These are phyloP conservation scores for Penaeus chinensis DNA, from an alignment of 1,140 invertebrate genomes.

Conservation along the genomic window DNA sequence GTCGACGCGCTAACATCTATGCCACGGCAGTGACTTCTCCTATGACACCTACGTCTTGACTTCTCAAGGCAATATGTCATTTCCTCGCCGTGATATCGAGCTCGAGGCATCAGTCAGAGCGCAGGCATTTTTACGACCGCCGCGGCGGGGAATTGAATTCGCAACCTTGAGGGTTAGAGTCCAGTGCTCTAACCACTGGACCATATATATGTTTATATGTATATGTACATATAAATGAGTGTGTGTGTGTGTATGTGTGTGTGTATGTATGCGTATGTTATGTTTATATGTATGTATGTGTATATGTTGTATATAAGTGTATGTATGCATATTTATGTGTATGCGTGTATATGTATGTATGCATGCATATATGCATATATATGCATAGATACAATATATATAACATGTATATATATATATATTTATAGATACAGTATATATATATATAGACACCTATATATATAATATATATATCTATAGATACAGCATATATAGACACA, in stretches of 20 bases:
- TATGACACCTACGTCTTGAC: no score
- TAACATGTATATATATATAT: conserved; percentile 17
- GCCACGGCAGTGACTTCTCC: no score
- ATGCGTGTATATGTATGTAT: not conserved
- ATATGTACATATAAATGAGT: not conserved
- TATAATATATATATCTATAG: conserved; percentile 1
- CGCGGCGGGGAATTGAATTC: no score
- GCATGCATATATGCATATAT: not conserved
- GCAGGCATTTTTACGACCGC: no score
- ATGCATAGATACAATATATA: conserved; percentile 1
- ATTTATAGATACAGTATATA: conserved; percentile 13
- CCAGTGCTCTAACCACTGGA: no score
- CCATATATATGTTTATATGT: no score
- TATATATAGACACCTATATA: conserved; percentile 7
- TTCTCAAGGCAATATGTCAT: no score
- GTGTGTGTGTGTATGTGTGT: not conserved
- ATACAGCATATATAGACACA: not conserved
- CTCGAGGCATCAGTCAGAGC: no score
- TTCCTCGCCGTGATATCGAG: no score
- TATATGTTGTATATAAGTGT: not conserved
- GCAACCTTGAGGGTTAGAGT: no score
- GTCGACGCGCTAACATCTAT: no score
- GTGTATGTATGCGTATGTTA: no score
- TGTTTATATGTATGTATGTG: not conserved
- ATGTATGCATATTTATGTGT: not conserved